Percentiles rank a stretch among this genome's conserved stretches.
These are phyloP conservation scores for Thecocarcelia acutangulata DNA, from an alignment of 2,888 invertebrate genomes.

Conservation along the genomic window DNA sequence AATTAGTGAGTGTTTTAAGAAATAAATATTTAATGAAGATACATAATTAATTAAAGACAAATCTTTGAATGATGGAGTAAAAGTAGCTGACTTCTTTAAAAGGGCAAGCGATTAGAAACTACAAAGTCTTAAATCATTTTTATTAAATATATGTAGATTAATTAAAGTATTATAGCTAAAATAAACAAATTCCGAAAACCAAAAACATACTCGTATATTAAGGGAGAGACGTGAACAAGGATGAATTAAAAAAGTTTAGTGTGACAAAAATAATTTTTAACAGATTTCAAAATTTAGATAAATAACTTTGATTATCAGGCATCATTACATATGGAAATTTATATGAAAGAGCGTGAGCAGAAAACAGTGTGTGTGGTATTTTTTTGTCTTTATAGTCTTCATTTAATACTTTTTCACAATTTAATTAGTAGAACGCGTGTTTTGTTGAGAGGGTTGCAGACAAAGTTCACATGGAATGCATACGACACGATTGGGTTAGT, in stretches of 20 bases:
- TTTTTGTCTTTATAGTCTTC: not conserved
- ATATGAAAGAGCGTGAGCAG: not conserved
- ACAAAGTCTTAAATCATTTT: not conserved
- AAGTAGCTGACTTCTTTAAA: not conserved
- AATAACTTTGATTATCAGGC: conserved; percentile 25
- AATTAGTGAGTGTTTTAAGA: conserved; percentile 25
- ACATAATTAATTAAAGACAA: conserved; percentile 38
- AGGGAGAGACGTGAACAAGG: not conserved
- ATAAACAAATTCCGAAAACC: not conserved
- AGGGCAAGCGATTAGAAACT: not conserved
- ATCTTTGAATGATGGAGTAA: conserved; percentile 24
- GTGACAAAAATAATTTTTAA: conserved; percentile 51
- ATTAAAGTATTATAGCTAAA: too few relatives aligned
- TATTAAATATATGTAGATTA: too few relatives aligned
- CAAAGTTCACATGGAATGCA: not conserved
- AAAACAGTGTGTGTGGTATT: not conserved
- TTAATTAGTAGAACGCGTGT: conserved; percentile 65
- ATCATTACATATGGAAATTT: conserved; percentile 36
- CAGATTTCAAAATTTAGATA: conserved; percentile 39
- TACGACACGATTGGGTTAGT: conserved; percentile 21
- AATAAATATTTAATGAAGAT: conserved; percentile 47
- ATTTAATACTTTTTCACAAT: conserved; percentile 39
- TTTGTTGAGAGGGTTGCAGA: conserved; percentile 11
- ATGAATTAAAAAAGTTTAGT: conserved; percentile 1
- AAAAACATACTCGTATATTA: not conserved